These are phyloP conservation scores for Gymnothorax javanicus DNA, from an alignment of 2,797 vertebrate species.

Conservation along the genomic window DNA sequence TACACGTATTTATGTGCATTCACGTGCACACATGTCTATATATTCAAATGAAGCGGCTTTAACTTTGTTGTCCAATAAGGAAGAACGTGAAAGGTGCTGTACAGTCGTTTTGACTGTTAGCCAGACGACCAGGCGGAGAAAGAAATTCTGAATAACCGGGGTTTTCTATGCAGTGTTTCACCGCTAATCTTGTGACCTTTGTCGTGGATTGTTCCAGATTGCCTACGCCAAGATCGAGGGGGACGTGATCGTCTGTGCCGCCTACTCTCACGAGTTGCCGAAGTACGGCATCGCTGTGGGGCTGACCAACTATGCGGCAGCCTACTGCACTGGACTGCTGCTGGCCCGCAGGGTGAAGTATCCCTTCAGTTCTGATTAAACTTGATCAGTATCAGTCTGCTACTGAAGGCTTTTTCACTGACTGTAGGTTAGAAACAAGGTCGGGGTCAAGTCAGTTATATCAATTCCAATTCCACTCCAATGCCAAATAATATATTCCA, in stretches of 20 bases:
- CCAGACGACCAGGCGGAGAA: neutral
- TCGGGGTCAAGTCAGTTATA: too few relatives aligned
- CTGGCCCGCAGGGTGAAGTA: conserved; percentile 87
- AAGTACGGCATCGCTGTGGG: conserved; percentile 89
- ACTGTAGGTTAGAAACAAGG: neutral
- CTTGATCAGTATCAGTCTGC: neutral
- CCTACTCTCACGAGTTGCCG: conserved; percentile 91
- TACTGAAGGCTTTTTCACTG: neutral
- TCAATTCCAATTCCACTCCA: too few relatives aligned
- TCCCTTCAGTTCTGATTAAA: neutral
- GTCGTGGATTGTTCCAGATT: conserved; percentile 70
- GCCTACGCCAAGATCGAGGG: conserved; percentile 95
- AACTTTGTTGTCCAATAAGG: too few relatives aligned
- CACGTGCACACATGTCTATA: too few relatives aligned
- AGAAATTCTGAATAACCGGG: neutral
- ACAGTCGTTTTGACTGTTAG: neutral
- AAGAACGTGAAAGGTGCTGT: neutral
- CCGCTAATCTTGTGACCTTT: neutral
- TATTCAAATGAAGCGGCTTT: neutral
- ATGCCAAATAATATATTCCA: too few relatives aligned
- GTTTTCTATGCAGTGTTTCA: neutral
- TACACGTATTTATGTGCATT: too few relatives aligned
- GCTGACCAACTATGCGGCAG: conserved; percentile 93
- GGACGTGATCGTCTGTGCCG: conserved; percentile 93
- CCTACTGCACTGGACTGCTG: conserved; percentile 94